These are phyloP conservation scores for Ceratosolen fusciceps DNA, from an alignment of 1,140 invertebrate species.

Conservation along the genomic window DNA sequence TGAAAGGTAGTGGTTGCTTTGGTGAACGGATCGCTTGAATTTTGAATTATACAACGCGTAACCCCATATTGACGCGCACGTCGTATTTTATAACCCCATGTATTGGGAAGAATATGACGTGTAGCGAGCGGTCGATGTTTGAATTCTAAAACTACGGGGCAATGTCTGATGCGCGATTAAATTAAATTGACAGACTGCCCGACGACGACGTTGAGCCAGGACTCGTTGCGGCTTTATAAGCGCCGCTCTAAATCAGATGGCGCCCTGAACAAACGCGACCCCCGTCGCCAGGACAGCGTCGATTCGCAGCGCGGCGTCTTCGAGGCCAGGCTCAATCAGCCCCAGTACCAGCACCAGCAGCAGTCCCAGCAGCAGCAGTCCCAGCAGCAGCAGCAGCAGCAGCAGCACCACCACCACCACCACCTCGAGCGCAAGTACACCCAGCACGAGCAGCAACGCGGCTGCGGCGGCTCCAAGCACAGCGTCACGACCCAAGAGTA, in stretches of 20 bases:
- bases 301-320: background rate
- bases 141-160: too few relatives aligned
- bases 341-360: background rate
- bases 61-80: too few relatives aligned
- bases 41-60: too few relatives aligned
- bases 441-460: conserved; percentile 7
- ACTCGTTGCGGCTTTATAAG: conserved; percentile 48
- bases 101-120: too few relatives aligned
- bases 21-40: too few relatives aligned
- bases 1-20: too few relatives aligned
- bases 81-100: too few relatives aligned
- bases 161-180: too few relatives aligned
- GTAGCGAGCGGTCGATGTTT: too few relatives aligned
- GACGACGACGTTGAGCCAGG: conserved; percentile 43
- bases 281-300: conserved; percentile 27
- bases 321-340: background rate
- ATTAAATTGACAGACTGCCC: conserved; percentile 18
- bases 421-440: conserved; percentile 33
- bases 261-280: conserved; percentile 51
- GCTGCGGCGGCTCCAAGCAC: background rate
- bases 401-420: background rate
- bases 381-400: background rate
- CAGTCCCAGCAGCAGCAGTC: too few relatives aligned
- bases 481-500: background rate
- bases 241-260: conserved; percentile 57